phyloP scores from a whole-genome alignment of 2,113 vertebrate genomes.

The Gymnocephalus cernua region DNA sequence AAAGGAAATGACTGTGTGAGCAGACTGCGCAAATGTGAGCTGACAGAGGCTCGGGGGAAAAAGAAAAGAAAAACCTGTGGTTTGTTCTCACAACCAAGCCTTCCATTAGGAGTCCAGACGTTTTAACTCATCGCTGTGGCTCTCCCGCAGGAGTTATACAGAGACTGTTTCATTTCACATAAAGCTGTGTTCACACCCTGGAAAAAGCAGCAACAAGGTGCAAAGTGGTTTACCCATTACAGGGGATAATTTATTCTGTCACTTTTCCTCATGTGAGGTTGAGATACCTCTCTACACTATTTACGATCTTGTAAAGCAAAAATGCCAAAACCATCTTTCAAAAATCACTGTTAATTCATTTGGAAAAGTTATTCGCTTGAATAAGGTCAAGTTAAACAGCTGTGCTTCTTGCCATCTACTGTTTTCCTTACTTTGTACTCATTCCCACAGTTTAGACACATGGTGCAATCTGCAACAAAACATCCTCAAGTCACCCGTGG shows the following conservation, averaged over 20 bases:
- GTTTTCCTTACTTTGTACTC: background rate
- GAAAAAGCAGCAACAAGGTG: conserved; percentile 74
- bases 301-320: conserved; percentile 14
- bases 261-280: conserved; percentile 55
- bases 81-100: conserved; percentile 46
- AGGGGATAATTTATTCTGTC: conserved; percentile 63
- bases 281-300: conserved; percentile 9
- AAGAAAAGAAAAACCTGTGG: conserved; percentile 21
- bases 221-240: conserved; percentile 78
- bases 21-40: conserved; percentile 43
- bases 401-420: background rate
- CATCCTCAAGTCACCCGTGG: conserved; percentile 14
- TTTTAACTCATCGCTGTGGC: conserved; percentile 73
- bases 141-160: conserved; percentile 45
- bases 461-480: background rate
- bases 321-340: background rate
- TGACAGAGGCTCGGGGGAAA: conserved; percentile 8
- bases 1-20: conserved; percentile 50
- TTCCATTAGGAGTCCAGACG: conserved; percentile 69
- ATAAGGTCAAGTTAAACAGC: background rate
- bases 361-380: background rate
- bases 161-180: conserved; percentile 63
- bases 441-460: background rate
- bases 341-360: conserved; percentile 25
- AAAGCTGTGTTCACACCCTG: conserved; percentile 70